Evolutionary conservation across 2,797 vertebrate genomes (phyloP).

Genomic region (Odontamblyopus lacepedii): DNA sequence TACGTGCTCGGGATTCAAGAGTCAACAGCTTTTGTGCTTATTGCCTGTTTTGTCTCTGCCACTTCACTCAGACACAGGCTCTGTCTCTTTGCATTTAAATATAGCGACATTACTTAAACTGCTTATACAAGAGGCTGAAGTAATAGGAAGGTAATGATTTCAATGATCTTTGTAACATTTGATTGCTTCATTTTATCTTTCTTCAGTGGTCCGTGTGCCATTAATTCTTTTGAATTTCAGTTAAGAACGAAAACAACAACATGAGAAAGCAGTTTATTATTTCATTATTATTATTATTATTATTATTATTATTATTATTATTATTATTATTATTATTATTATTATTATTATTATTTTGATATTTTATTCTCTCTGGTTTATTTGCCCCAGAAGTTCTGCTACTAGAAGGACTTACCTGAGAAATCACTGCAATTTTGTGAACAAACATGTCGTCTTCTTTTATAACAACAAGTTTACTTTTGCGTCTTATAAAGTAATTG

Average conservation of each 20-base stretch:
- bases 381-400: too few relatives aligned
- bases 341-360: not conserved
- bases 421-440: too few relatives aligned
- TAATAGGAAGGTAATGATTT: not conserved
- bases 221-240: too few relatives aligned
- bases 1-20: slow-evolving; percentile 41
- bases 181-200: not conserved
- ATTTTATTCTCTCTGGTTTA: not conserved
- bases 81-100: slow-evolving; percentile 16
- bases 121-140: not conserved
- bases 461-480: too few relatives aligned
- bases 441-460: too few relatives aligned
- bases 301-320: not conserved
- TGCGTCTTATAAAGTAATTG: too few relatives aligned
- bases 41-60: slow-evolving; percentile 11
- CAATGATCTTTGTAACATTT: too few relatives aligned
- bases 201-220: not conserved
- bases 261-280: too few relatives aligned
- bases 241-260: too few relatives aligned
- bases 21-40: slow-evolving; percentile 32
- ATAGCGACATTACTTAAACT: not conserved
- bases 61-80: slow-evolving; percentile 3
- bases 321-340: too few relatives aligned
- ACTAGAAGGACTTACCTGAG: too few relatives aligned
- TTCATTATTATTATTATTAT: not conserved